A percentile compares a stretch with the other conserved stretches of the same genome.
Evolutionary conservation across 2,888 invertebrate genomes (phyloP).

Genomic region (Arge pagana): DNA sequence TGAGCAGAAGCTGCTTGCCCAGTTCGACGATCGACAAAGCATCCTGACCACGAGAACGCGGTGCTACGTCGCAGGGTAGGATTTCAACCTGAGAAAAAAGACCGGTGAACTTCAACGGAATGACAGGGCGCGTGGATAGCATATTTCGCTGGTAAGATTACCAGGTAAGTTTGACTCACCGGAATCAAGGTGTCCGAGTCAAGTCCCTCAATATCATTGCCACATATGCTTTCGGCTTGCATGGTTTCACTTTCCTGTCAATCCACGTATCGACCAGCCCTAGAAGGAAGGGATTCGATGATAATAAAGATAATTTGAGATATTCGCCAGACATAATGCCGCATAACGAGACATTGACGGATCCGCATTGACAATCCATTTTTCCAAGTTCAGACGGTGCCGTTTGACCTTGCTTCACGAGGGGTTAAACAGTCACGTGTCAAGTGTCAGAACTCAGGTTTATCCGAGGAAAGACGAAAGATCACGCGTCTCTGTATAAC

Average conservation of each 20-base stretch:
- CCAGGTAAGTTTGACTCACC: slow-evolving; percentile 52
- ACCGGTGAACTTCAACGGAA: too few relatives aligned
- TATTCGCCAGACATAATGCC: neutral
- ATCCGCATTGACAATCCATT: slow-evolving; percentile 6
- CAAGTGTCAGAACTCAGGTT: too few relatives aligned
- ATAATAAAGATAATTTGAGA: neutral
- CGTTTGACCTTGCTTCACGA: neutral
- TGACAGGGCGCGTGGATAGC: too few relatives aligned
- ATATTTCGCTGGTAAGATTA: too few relatives aligned
- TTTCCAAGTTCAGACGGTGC: neutral
- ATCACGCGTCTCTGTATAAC: too few relatives aligned
- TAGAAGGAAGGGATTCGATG: slow-evolving; percentile 5
- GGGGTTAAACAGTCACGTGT: too few relatives aligned
- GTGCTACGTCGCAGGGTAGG: slow-evolving; percentile 44
- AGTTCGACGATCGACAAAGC: slow-evolving; percentile 70
- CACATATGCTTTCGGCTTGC: slow-evolving; percentile 54
- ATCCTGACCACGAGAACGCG: slow-evolving; percentile 46
- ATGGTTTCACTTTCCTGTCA: slow-evolving; percentile 39
- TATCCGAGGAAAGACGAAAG: too few relatives aligned
- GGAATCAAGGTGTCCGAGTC: slow-evolving; percentile 58
- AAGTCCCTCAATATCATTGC: slow-evolving; percentile 52
- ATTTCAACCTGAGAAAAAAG: slow-evolving; percentile 44
- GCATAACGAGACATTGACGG: too few relatives aligned
- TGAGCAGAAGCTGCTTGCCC: slow-evolving; percentile 81
- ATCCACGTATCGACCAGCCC: slow-evolving; percentile 22